These are phyloP conservation scores for Drosophila limbata DNA, from an alignment of 2,888 invertebrate genomes.

Conservation along the genomic window DNA sequence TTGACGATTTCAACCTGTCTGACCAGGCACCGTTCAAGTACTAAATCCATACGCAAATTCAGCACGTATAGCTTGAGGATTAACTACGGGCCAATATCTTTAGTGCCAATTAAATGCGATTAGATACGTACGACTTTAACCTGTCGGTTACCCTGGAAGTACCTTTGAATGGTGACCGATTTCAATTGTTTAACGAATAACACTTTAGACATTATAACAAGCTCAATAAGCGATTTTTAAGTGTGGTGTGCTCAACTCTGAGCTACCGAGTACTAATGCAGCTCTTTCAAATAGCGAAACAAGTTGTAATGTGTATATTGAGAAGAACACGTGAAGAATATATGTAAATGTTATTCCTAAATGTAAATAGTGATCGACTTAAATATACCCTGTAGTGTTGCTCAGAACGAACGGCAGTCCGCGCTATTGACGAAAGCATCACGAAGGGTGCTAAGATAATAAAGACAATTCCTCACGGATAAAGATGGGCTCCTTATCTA, in stretches of 20 bases:
- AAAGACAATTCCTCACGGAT: no score
- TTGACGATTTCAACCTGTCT: neutral
- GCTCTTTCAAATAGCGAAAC: neutral
- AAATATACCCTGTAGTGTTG: neutral
- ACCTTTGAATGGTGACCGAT: neutral
- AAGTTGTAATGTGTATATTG: neutral
- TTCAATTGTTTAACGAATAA: neutral
- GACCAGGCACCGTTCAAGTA: neutral
- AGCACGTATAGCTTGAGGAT: neutral
- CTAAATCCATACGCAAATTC: neutral
- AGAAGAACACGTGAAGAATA: neutral
- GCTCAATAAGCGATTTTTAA: neutral
- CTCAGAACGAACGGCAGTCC: neutral
- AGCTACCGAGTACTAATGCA: neutral
- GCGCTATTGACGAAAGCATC: no score
- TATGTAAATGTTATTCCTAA: neutral
- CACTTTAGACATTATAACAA: neutral
- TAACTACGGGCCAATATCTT: neutral
- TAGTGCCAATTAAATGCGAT: conserved; percentile 9
- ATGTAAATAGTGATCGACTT: neutral
- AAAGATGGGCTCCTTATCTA: no score
- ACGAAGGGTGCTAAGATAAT: no score
- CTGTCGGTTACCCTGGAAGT: neutral
- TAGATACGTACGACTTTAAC: conserved; percentile 1
- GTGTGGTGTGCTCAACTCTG: neutral